These are phyloP conservation scores for Enteromius unitaeniatus DNA, from an alignment of 2,797 vertebrate genomes.

Conservation along the genomic window DNA sequence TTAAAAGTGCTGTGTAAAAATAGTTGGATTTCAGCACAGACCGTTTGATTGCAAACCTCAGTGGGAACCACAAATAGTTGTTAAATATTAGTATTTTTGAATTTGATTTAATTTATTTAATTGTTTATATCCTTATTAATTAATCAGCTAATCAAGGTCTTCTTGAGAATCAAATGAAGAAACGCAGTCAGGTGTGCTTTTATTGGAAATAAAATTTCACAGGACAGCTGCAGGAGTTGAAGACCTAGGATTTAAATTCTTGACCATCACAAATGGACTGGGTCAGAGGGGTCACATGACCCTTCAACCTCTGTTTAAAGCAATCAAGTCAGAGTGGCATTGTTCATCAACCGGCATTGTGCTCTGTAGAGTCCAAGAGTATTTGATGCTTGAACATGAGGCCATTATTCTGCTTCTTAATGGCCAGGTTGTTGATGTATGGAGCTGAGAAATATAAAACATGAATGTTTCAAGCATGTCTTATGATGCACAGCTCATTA, in stretches of 20 bases:
- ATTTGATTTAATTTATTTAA: background rate
- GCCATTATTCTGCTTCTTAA: background rate
- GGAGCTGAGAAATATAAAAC: background rate
- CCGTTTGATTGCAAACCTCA: background rate
- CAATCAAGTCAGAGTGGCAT: conserved; percentile 2
- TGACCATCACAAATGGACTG: background rate
- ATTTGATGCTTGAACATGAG: conserved; percentile 1
- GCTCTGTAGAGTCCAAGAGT: conserved; percentile 1
- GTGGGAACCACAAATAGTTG: background rate
- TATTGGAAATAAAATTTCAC: background rate
- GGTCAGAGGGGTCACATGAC: background rate
- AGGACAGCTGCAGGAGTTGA: background rate
- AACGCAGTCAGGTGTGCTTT: background rate
- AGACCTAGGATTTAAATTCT: background rate
- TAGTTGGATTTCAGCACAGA: background rate
- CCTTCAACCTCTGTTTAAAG: background rate
- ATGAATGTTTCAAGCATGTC: background rate
- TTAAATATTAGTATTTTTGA: background rate
- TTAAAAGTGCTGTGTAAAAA: background rate
- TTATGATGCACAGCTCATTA: background rate
- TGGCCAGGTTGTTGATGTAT: background rate
- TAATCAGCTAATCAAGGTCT: background rate
- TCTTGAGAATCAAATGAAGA: background rate
- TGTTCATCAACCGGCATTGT: conserved; percentile 5
- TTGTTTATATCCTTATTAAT: background rate